Percentiles rank a stretch among this genome's conserved stretches.
phyloP scores from a whole-genome alignment of 2,113 vertebrate species.

The Pollimyrus isidori region DNA sequence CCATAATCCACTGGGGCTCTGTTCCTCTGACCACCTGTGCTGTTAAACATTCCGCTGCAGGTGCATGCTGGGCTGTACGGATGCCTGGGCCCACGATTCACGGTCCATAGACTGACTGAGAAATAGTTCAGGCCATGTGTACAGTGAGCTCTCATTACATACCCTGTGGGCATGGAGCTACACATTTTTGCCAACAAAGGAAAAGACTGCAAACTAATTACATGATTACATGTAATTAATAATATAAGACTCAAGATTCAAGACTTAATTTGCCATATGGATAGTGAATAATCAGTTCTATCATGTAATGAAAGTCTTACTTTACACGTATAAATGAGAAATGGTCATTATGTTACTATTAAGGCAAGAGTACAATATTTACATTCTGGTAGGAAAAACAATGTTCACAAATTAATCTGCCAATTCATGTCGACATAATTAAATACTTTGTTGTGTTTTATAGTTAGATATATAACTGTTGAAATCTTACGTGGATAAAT shows the following conservation, averaged over 20 bases:
- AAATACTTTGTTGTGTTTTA: background rate
- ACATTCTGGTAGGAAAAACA: background rate
- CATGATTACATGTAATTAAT: background rate
- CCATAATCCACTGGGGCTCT: slow-evolving; percentile 10
- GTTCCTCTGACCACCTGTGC: slow-evolving; percentile 24
- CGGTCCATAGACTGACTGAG: background rate
- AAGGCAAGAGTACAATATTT: background rate
- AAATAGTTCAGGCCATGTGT: background rate
- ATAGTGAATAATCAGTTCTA: background rate
- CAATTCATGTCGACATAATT: background rate
- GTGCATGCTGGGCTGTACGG: slow-evolving; percentile 25
- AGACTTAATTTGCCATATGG: background rate
- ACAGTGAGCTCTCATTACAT: background rate
- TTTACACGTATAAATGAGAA: background rate
- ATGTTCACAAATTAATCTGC: background rate
- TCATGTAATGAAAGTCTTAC: background rate
- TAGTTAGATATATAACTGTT: background rate
- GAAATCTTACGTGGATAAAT: background rate
- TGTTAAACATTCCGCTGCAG: slow-evolving; percentile 22
- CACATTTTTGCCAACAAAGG: background rate
- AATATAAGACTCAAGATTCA: background rate
- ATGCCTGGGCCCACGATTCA: background rate
- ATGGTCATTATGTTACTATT: background rate
- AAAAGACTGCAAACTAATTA: background rate
- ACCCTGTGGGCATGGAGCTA: background rate